Evolutionary conservation across 37 sponge, comb jelly and placozoan genomes (phyloP).

Genomic region (Hexactinellida sp.): DNA sequence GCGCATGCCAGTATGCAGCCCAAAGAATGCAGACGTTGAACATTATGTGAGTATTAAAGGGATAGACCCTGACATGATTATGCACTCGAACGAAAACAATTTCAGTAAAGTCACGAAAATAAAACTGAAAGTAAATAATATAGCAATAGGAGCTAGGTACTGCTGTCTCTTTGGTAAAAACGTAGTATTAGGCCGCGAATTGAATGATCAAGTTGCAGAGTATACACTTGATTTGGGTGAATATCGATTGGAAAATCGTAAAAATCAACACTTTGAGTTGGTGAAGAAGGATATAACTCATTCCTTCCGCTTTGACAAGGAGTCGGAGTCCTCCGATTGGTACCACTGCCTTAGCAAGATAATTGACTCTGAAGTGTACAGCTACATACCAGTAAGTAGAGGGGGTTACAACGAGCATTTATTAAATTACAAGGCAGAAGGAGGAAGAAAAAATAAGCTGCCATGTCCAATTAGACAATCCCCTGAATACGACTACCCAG

Average conservation of each 20-base stretch:
- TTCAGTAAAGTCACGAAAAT: background rate
- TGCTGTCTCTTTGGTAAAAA: background rate
- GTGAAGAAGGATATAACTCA: background rate
- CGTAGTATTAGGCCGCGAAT: background rate
- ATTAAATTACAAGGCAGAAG: no score
- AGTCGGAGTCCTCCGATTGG: background rate
- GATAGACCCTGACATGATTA: background rate
- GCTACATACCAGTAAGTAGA: background rate
- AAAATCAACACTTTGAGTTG: background rate
- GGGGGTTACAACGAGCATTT: no score
- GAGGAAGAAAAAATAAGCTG: no score
- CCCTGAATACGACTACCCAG: no score
- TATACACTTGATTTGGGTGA: background rate
- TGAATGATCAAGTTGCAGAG: background rate
- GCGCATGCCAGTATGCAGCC: background rate
- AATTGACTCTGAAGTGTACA: background rate
- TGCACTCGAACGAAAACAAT: background rate
- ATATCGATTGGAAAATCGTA: background rate
- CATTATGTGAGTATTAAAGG: background rate
- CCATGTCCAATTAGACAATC: no score
- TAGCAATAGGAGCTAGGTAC: background rate
- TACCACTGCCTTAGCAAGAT: background rate
- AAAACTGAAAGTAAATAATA: background rate
- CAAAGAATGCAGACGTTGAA: background rate
- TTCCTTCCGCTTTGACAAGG: background rate